Conservation (phyloP, 2,113 vertebrate genomes). For the Lepus europaeus region DNA sequence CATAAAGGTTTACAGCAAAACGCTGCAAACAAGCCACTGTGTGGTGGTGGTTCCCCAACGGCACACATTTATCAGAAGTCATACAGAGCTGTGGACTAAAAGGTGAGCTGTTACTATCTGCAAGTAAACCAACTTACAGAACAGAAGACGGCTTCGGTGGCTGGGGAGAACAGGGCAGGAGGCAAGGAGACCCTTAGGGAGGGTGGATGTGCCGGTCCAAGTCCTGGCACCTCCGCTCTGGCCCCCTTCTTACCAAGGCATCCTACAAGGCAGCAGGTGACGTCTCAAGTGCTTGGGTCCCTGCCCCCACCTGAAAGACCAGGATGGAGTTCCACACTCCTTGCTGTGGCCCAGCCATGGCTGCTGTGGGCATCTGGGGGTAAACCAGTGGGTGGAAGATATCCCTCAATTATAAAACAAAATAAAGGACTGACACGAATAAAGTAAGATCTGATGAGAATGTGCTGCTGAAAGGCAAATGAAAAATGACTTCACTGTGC, state of each 20-base stretch:
- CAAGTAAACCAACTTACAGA: conserved; percentile 45
- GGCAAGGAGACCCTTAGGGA: neutral
- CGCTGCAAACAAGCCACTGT: neutral
- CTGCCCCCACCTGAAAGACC: too few species aligned
- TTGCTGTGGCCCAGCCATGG: too few species aligned
- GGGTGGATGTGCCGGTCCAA: too few species aligned
- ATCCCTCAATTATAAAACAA: too few species aligned
- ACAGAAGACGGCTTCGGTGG: neutral
- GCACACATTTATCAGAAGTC: neutral
- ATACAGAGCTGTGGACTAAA: neutral
- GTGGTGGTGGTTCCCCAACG: neutral
- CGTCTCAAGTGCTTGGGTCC: too few species aligned
- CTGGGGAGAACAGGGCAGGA: neutral
- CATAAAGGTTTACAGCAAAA: conserved; percentile 28
- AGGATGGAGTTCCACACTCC: too few species aligned
- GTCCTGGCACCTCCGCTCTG: too few species aligned
- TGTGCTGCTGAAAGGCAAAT: neutral
- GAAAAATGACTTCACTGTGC: neutral
- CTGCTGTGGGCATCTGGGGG: too few species aligned
- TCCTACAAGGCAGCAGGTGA: too few species aligned
- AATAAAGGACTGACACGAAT: neutral
- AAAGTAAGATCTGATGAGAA: neutral
- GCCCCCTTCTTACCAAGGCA: too few species aligned
- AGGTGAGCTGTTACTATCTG: neutral
- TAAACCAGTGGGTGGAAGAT: too few species aligned